phyloP scores from a whole-genome alignment of 1,140 invertebrate species.

The Phymorhynchus buccinoides region DNA sequence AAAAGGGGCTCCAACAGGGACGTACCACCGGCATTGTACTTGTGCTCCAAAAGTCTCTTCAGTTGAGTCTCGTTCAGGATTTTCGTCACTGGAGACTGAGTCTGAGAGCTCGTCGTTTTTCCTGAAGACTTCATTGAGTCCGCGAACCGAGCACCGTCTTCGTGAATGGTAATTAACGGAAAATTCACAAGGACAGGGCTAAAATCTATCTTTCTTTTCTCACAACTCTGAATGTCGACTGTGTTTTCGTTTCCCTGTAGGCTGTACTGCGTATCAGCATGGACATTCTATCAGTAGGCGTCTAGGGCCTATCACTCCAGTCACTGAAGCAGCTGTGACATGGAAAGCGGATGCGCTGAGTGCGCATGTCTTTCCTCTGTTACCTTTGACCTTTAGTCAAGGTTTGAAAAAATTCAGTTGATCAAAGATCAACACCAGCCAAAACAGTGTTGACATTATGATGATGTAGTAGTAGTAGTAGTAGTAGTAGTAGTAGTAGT shows the following conservation, averaged over 20 bases:
- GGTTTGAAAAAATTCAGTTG: too few species aligned
- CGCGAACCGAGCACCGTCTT: not conserved
- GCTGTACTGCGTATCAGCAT: too few species aligned
- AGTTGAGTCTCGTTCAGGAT: conserved; percentile 77
- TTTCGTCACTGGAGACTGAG: conserved; percentile 47
- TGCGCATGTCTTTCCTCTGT: not conserved
- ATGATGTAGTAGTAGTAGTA: too few species aligned
- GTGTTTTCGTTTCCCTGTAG: conserved; percentile 3
- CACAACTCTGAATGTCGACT: not conserved
- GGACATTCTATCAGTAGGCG: too few species aligned
- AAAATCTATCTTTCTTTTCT: not conserved
- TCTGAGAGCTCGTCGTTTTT: conserved; percentile 17
- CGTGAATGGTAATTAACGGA: not conserved
- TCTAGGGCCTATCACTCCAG: not conserved
- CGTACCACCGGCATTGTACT: conserved; percentile 90
- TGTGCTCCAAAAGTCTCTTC: conserved; percentile 92
- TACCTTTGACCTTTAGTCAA: not conserved
- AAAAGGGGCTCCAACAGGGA: conserved; percentile 90
- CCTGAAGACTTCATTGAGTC: conserved; percentile 20
- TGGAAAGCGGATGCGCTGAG: not conserved
- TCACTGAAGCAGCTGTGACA: conserved; percentile 7
- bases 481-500: too few species aligned
- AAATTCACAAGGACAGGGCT: not conserved
- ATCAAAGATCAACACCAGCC: too few species aligned
- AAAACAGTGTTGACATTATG: too few species aligned